A percentile compares a stretch with the other conserved stretches of the same genome.
phyloP scores from a whole-genome alignment of 2,113 vertebrate genomes.

The Oceanodroma tethys region DNA sequence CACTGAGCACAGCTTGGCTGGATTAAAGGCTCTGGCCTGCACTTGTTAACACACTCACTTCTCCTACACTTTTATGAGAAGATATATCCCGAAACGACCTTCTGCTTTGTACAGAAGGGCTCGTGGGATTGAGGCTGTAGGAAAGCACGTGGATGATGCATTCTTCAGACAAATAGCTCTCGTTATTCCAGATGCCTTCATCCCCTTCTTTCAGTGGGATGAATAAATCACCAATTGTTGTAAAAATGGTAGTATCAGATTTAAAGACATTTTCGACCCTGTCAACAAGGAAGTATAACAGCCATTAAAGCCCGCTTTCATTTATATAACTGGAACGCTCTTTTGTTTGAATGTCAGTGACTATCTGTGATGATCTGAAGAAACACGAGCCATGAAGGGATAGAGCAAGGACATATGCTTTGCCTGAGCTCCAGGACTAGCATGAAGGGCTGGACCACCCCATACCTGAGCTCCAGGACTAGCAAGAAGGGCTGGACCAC shows the following conservation, averaged over 20 bases:
- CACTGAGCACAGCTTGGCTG: neutral
- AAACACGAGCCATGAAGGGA: neutral
- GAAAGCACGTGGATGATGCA: neutral
- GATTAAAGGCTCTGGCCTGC: neutral
- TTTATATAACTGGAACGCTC: neutral
- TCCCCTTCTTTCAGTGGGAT: neutral
- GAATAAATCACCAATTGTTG: neutral
- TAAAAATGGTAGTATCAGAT: neutral
- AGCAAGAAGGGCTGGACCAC: neutral
- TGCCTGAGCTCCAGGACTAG: neutral
- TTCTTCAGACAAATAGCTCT: conserved; percentile 8
- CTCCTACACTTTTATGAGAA: neutral
- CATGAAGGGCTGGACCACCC: neutral
- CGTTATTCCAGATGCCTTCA: neutral
- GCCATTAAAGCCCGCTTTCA: neutral
- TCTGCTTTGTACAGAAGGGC: neutral
- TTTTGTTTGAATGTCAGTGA: neutral
- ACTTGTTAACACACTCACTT: neutral
- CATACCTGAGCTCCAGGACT: too few species aligned
- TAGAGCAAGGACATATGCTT: neutral
- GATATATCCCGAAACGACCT: neutral
- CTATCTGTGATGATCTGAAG: neutral
- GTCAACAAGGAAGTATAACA: neutral
- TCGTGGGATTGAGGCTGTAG: neutral
- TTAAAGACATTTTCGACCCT: neutral